Percentiles rank a stretch among this genome's conserved stretches.
Evolutionary conservation across 2,888 invertebrate genomes (phyloP).

Genomic region (Microchrysa polita): DNA sequence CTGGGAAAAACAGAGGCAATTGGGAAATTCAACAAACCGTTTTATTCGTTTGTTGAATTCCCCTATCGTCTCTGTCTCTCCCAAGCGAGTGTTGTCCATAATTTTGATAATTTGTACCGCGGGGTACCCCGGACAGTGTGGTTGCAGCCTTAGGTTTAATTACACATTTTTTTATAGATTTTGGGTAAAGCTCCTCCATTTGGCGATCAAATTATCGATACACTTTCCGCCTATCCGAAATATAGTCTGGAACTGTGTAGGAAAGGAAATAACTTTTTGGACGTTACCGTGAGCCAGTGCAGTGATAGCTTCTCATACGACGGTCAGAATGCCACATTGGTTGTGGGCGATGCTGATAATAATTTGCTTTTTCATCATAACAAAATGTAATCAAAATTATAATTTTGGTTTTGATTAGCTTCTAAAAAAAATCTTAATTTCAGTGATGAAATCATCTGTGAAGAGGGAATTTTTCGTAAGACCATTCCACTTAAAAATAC

Average conservation of each 20-base stretch:
- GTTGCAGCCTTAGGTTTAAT: no score
- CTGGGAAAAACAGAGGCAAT: no score
- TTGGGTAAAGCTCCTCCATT: constrained; percentile 78
- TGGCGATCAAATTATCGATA: constrained; percentile 73
- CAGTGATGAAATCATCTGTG: constrained; percentile 62
- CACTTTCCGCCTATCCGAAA: constrained; percentile 71
- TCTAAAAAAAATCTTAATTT: no score
- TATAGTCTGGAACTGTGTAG: constrained; percentile 67
- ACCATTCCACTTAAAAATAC: constrained; percentile 64
- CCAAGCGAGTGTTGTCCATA: no score
- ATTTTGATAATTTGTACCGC: no score
- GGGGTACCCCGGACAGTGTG: no score
- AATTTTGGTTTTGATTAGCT: no score
- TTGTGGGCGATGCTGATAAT: constrained; percentile 75
- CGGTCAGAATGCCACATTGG: constrained; percentile 62
- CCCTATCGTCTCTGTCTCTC: no score
- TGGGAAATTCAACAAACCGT: no score
- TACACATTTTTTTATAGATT: constrained; percentile 68
- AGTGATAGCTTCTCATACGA: constrained; percentile 66
- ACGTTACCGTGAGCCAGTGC: constrained; percentile 61
- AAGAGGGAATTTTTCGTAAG: constrained; percentile 64
- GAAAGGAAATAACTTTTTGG: constrained; percentile 59
- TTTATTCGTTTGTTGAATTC: no score
- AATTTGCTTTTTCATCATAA: constrained; percentile 68
- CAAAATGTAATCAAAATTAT: constrained; percentile 68